Conservation (phyloP, 2,113 vertebrate species). For the Nothoprocta pentlandii region DNA sequence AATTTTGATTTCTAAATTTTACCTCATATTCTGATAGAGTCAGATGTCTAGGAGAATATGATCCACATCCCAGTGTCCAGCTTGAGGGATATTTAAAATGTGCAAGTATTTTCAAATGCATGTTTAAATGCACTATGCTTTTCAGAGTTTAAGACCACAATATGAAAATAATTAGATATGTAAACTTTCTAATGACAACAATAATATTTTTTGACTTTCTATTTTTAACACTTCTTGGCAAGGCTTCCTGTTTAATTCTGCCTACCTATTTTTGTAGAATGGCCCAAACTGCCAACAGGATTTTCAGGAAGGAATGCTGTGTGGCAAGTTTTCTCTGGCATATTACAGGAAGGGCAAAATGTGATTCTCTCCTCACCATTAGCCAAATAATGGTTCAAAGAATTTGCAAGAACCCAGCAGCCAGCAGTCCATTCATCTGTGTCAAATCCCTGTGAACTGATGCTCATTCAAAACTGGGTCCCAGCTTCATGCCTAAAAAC, state of each 20-base stretch:
- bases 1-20: not conserved
- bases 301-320: not conserved
- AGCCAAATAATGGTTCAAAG: not conserved
- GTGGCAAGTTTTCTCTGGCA: not conserved
- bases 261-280: not conserved
- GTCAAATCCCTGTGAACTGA: not conserved
- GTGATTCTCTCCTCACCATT: not conserved
- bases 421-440: slow-evolving; percentile 8
- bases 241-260: not conserved
- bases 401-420: not conserved
- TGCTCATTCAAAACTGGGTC: not conserved
- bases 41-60: not conserved
- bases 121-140: not conserved
- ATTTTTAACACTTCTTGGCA: slow-evolving; percentile 16
- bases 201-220: slow-evolving; percentile 20
- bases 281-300: not conserved
- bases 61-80: not conserved
- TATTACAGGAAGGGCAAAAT: slow-evolving; percentile 9
- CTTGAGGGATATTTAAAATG: not conserved
- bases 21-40: not conserved
- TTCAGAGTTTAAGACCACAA: not conserved
- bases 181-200: not conserved
- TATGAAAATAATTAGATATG: not conserved
- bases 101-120: not conserved
- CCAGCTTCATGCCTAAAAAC: not conserved